Evolutionary conservation across 2,888 invertebrate genomes (phyloP).

Genomic region (Caenorhabditis becei): DNA sequence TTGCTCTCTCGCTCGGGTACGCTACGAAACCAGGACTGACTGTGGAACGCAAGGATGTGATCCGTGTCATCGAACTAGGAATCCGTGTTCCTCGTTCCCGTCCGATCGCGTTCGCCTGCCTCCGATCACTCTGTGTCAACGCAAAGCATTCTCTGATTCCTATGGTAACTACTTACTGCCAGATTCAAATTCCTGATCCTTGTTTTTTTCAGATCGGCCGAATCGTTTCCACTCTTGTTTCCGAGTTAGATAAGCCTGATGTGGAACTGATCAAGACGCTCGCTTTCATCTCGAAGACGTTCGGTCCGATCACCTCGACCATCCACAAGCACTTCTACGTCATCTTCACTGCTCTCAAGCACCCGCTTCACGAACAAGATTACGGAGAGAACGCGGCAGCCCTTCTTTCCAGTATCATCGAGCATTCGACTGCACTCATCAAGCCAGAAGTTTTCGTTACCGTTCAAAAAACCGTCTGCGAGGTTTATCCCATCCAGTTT

Average conservation of each 20-base stretch:
- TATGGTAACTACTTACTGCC: slow-evolving; percentile 32
- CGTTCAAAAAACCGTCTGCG: slow-evolving; percentile 62
- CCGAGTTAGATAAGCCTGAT: slow-evolving; percentile 51
- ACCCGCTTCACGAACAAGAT: slow-evolving; percentile 57
- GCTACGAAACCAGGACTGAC: slow-evolving; percentile 20
- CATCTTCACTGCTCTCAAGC: slow-evolving; percentile 58
- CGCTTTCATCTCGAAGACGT: slow-evolving; percentile 40
- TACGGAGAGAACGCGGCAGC: slow-evolving; percentile 48
- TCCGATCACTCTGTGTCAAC: slow-evolving; percentile 42
- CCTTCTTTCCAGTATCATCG: slow-evolving; percentile 55
- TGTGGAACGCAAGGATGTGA: slow-evolving; percentile 31
- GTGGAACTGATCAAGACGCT: slow-evolving; percentile 55
- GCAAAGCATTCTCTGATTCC: slow-evolving; percentile 49
- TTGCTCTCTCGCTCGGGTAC: slow-evolving; percentile 34
- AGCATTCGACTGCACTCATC: slow-evolving; percentile 44
- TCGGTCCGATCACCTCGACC: slow-evolving; percentile 61
- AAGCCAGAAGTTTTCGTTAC: slow-evolving; percentile 63
- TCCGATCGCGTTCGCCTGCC: slow-evolving; percentile 24
- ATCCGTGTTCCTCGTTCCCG: slow-evolving; percentile 11
- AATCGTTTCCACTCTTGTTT: slow-evolving; percentile 59
- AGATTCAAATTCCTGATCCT: not conserved
- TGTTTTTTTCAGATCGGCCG: slow-evolving; percentile 48
- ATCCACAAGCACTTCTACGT: slow-evolving; percentile 67
- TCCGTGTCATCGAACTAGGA: slow-evolving; percentile 47
- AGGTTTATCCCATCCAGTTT: slow-evolving; percentile 12